A percentile compares a stretch with the other conserved stretches of the same genome.
These are phyloP conservation scores for Monopis laevigella DNA, from an alignment of 2,888 invertebrate species.

Conservation along the genomic window DNA sequence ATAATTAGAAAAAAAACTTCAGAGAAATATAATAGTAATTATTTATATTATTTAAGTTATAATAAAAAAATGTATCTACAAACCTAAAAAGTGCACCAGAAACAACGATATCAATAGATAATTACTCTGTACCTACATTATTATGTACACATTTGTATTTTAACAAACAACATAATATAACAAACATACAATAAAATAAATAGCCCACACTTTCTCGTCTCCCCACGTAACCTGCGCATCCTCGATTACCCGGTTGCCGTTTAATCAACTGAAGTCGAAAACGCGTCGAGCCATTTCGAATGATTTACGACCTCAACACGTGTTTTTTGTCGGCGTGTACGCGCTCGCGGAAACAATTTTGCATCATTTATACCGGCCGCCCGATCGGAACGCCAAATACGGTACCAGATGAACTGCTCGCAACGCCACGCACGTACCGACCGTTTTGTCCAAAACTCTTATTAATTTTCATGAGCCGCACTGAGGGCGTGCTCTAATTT, in stretches of 20 bases:
- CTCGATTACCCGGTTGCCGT: conserved; percentile 32
- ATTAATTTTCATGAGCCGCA: conserved; percentile 27
- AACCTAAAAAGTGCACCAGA: no score
- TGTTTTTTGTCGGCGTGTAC: conserved; percentile 53
- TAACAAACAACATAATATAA: no score
- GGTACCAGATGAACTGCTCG: conserved; percentile 25
- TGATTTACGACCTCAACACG: conserved; percentile 64
- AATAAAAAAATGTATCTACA: no score
- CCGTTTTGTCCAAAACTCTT: conserved; percentile 26
- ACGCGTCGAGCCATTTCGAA: conserved; percentile 46
- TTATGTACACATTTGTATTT: no score
- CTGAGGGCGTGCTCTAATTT: conserved; percentile 40
- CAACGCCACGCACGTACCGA: conserved; percentile 15
- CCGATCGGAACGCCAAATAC: conserved; percentile 41
- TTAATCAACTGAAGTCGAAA: conserved; percentile 60
- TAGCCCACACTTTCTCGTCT: conserved; percentile 3
- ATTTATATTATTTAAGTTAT: no score
- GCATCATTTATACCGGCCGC: conserved; percentile 61
- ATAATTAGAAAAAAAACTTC: no score
- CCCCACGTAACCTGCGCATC: conserved; percentile 27
- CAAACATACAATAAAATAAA: no score
- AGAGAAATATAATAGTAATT: no score
- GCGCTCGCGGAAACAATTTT: conserved; percentile 63
- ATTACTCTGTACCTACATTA: no score
- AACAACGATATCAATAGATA: no score